phyloP scores from a whole-genome alignment of 1,140 invertebrate genomes.

The Cryptotermes secundus region DNA sequence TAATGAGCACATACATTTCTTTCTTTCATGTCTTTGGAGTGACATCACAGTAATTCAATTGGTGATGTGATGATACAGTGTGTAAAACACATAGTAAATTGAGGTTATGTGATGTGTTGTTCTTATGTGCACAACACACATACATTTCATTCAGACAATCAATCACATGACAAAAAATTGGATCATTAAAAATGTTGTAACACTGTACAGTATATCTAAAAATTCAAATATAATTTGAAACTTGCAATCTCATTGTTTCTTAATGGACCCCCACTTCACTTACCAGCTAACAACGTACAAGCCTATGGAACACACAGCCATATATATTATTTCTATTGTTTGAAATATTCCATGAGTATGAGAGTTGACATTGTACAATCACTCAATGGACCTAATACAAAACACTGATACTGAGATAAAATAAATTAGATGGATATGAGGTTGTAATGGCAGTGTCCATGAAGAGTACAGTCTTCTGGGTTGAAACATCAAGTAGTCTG shows the following conservation, averaged over 20 bases:
- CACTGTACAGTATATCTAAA: conserved; percentile 17
- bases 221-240: background rate
- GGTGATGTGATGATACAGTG: background rate
- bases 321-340: background rate
- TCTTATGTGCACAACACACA: background rate
- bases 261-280: background rate
- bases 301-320: background rate
- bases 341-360: too few species aligned
- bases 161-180: background rate
- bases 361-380: too few species aligned
- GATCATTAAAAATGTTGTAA: background rate
- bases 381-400: too few species aligned
- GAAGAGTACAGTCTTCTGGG: too few species aligned
- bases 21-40: background rate
- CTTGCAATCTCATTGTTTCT: background rate
- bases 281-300: background rate
- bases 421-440: too few species aligned
- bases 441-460: too few species aligned
- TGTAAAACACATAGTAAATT: background rate
- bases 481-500: too few species aligned
- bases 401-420: too few species aligned
- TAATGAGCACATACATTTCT: background rate
- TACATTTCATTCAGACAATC: background rate
- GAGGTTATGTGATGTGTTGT: background rate
- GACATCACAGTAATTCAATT: background rate